Conservation (phyloP, 2,797 vertebrate genomes). For the Lates japonicus region DNA sequence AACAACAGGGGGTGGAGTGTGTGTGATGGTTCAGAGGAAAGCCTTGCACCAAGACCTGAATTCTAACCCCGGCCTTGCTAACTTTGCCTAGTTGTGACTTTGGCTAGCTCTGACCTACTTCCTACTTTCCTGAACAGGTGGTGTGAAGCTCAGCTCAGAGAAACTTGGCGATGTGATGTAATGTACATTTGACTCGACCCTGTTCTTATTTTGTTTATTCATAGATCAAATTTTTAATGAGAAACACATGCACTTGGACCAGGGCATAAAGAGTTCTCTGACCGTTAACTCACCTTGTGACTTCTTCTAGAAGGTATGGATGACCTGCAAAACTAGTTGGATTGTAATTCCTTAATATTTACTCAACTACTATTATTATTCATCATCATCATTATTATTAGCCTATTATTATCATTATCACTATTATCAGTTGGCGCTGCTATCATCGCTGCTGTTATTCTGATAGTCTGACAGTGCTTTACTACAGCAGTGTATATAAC, state of each 20-base stretch:
- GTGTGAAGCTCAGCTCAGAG: constrained; percentile 34
- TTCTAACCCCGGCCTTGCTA: constrained; percentile 50
- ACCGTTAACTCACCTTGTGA: constrained; percentile 35
- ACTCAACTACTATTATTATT: too few relatives aligned
- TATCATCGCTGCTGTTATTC: too few relatives aligned
- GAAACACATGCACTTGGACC: background rate
- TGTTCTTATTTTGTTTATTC: constrained; percentile 33
- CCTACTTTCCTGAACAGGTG: constrained; percentile 70
- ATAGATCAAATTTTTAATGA: constrained; percentile 32
- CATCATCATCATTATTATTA: too few relatives aligned
- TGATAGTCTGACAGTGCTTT: too few relatives aligned
- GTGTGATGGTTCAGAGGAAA: constrained; percentile 62
- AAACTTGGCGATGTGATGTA: constrained; percentile 27
- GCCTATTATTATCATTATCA: too few relatives aligned
- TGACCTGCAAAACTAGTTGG: too few relatives aligned
- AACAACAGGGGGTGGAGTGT: constrained; percentile 73
- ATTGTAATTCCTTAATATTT: too few relatives aligned
- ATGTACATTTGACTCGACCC: constrained; percentile 33
- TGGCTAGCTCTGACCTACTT: constrained; percentile 72
- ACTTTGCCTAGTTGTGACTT: constrained; percentile 74
- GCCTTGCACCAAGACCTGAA: constrained; percentile 55
- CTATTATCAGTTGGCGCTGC: too few relatives aligned
- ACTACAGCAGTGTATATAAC: too few relatives aligned
- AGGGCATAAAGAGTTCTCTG: constrained; percentile 14
- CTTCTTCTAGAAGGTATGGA: background rate